Percentiles rank a stretch among this genome's conserved stretches.
Evolutionary conservation across 2,888 invertebrate species (phyloP).

Genomic region (Drosophila rubida): DNA sequence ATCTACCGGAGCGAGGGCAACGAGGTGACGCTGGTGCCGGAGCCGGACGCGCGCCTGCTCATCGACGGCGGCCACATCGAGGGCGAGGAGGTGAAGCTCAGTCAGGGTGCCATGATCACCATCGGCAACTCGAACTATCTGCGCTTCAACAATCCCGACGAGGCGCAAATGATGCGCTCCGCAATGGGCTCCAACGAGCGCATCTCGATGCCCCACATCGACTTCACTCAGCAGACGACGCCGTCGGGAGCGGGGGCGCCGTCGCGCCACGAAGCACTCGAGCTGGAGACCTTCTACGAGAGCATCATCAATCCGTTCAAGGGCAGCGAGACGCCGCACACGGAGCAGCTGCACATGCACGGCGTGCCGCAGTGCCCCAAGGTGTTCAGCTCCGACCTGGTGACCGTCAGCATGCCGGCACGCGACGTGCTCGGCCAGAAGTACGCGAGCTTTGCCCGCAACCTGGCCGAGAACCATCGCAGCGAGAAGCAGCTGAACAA

Average conservation of each 20-base stretch:
- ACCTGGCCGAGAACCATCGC: conserved; percentile 86
- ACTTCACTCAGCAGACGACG: conserved; percentile 85
- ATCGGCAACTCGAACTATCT: conserved; percentile 96
- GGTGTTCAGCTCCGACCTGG: conserved; percentile 91
- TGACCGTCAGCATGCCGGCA: conserved; percentile 92
- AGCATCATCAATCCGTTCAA: conserved; percentile 73
- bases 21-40: conserved; percentile 93
- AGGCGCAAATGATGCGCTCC: conserved; percentile 94
- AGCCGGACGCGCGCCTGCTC: conserved; percentile 88
- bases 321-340: conserved; percentile 21
- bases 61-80: conserved; percentile 91
- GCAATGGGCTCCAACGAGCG: conserved; percentile 89
- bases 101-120: conserved; percentile 96
- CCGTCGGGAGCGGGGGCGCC: background rate
- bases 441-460: conserved; percentile 87
- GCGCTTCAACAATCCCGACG: conserved; percentile 96
- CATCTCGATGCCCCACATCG: conserved; percentile 92
- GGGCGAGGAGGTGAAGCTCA: conserved; percentile 89
- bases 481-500: conserved; percentile 82
- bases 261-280: conserved; percentile 44
- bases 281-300: conserved; percentile 82
- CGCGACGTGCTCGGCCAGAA: conserved; percentile 91
- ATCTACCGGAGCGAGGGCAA: conserved; percentile 92
- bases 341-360: conserved; percentile 85
- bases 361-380: conserved; percentile 88